A percentile compares a stretch with the other conserved stretches of the same genome.
Conservation (phyloP, 2,888 invertebrate species). For the Listrodromus nycthemerus region DNA sequence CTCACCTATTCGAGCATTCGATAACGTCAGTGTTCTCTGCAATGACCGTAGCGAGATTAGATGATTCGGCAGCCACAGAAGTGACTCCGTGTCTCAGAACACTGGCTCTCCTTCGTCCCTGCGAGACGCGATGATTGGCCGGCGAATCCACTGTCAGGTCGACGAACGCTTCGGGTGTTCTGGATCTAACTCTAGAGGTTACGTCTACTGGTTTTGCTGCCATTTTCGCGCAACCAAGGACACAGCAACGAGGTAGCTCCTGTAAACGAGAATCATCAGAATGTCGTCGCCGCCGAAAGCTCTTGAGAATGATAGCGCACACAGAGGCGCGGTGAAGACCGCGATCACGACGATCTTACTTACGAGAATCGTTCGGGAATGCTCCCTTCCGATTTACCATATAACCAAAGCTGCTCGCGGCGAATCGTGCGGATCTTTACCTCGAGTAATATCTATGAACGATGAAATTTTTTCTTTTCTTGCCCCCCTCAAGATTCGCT, state of each 20-base stretch:
- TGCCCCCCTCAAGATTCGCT: not conserved
- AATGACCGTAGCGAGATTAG: not conserved
- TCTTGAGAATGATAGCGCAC: not conserved
- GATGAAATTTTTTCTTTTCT: not conserved
- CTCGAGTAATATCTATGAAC: not conserved
- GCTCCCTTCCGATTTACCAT: not conserved
- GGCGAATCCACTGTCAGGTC: conserved; percentile 69
- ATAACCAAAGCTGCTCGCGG: not conserved
- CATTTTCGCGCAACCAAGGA: conserved; percentile 17
- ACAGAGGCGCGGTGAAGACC: not conserved
- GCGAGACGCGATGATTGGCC: not conserved
- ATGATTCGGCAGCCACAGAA: not conserved
- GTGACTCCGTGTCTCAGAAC: conserved; percentile 15
- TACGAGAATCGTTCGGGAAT: not conserved
- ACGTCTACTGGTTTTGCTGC: conserved; percentile 4
- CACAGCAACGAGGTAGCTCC: not conserved
- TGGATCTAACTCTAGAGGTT: not conserved
- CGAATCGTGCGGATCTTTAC: not conserved
- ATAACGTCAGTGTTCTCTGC: conserved; percentile 1
- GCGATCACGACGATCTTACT: not conserved
- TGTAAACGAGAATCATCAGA: not conserved
- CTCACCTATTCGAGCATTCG: conserved; percentile 37
- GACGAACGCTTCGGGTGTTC: conserved; percentile 57
- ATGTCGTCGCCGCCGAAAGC: not conserved
- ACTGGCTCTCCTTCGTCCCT: conserved; percentile 15